These are phyloP conservation scores for Megalonaias nervosa DNA, from an alignment of 1,140 invertebrate species.

Conservation along the genomic window DNA sequence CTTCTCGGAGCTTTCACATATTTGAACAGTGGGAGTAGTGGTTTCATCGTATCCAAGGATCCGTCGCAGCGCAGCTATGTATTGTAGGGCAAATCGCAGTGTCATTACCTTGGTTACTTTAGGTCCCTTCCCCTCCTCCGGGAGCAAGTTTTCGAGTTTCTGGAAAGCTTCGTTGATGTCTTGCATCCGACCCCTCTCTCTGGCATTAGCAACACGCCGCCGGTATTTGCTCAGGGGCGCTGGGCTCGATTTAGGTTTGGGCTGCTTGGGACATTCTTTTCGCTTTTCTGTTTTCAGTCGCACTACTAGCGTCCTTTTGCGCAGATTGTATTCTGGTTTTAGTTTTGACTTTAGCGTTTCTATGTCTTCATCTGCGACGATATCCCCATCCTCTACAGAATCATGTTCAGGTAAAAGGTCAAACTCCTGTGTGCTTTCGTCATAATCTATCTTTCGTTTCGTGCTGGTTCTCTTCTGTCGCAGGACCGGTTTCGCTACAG, in stretches of 20 bases:
- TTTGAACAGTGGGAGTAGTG: slow-evolving; percentile 8
- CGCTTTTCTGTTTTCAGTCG: slow-evolving; percentile 34
- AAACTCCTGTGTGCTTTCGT: too few relatives aligned
- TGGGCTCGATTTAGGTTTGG: slow-evolving; percentile 80
- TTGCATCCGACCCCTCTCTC: slow-evolving; percentile 87
- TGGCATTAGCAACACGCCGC: slow-evolving; percentile 89
- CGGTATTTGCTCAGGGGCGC: slow-evolving; percentile 91
- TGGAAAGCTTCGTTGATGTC: slow-evolving; percentile 93
- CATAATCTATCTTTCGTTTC: too few relatives aligned
- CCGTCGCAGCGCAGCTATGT: slow-evolving; percentile 80
- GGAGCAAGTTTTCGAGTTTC: slow-evolving; percentile 82
- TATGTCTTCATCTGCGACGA: slow-evolving; percentile 3
- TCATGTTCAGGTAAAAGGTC: too few relatives aligned
- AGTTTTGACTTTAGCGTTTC: slow-evolving; percentile 28
- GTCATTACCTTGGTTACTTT: slow-evolving; percentile 93
- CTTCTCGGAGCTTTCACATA: slow-evolving; percentile 6
- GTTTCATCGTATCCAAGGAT: slow-evolving; percentile 65
- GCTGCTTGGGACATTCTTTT: slow-evolving; percentile 49
- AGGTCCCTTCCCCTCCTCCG: slow-evolving; percentile 69
- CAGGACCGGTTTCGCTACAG: too few relatives aligned
- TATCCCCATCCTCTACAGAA: too few relatives aligned
- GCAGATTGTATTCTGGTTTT: slow-evolving; percentile 33
- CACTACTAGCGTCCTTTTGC: slow-evolving; percentile 36
- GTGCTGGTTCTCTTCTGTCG: too few relatives aligned
- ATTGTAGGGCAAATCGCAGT: slow-evolving; percentile 88